Evolutionary conservation across 2,113 vertebrate species (phyloP).

Genomic region (Jacana jacana): DNA sequence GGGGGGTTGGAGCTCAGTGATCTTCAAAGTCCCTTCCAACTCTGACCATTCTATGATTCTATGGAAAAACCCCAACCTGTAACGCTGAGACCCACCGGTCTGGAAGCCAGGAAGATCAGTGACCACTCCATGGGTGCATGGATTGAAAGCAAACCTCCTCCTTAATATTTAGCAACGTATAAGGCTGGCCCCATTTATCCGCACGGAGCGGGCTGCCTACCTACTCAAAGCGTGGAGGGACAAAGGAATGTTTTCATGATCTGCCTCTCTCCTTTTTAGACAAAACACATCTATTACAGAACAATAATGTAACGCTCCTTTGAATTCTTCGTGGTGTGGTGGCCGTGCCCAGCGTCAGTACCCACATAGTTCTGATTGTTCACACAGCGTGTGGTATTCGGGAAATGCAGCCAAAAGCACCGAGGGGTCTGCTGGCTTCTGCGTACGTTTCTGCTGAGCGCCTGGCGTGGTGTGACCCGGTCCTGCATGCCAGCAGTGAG

Average conservation of each 20-base stretch:
- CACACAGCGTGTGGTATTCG: not conserved
- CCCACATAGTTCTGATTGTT: not conserved
- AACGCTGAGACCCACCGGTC: not conserved
- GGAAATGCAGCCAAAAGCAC: not conserved
- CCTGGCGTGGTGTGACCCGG: not conserved
- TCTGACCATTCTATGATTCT: too few relatives aligned
- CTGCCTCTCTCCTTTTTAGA: not conserved
- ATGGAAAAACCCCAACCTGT: not conserved
- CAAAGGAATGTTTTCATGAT: not conserved
- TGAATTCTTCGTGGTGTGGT: not conserved
- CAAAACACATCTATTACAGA: not conserved
- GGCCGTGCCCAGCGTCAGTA: not conserved
- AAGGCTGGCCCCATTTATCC: not conserved
- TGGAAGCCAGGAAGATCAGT: not conserved
- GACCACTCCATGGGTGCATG: rapidly evolving
- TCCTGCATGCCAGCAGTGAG: rapidly evolving
- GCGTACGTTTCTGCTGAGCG: rapidly evolving
- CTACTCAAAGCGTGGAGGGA: not conserved
- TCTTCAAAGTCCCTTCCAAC: too few relatives aligned
- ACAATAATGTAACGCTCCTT: not conserved
- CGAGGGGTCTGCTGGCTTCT: rapidly evolving
- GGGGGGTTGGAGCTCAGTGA: too few relatives aligned
- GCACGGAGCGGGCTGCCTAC: not conserved
- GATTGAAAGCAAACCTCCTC: not conserved
- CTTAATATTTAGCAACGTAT: not conserved